Evolutionary conservation across 2,113 vertebrate species (phyloP).

Genomic region (Myanophis thanlyinensis): DNA sequence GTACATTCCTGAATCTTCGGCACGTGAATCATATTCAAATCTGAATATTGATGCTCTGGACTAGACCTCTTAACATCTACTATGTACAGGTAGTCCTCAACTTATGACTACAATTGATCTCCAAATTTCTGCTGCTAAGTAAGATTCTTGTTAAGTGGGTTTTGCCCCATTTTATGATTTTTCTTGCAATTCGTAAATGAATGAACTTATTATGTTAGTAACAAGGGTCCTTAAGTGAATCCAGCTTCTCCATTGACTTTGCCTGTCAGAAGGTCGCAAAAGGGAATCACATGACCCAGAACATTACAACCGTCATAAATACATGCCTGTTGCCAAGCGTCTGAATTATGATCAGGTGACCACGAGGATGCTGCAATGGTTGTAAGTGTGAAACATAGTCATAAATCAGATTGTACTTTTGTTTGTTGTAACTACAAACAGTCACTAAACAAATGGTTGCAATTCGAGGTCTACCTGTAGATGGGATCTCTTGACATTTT

Average conservation of each 20-base stretch:
- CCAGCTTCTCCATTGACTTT: no score
- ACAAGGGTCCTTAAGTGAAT: no score
- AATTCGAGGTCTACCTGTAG: background rate
- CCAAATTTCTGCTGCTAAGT: background rate
- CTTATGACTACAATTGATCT: background rate
- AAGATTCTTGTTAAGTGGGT: background rate
- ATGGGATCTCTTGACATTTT: background rate
- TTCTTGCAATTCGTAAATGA: background rate
- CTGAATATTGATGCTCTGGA: background rate
- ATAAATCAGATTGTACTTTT: no score
- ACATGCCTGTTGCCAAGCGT: background rate
- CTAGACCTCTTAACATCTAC: background rate
- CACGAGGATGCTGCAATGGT: background rate
- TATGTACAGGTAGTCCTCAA: background rate
- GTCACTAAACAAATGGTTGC: background rate
- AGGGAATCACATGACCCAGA: no score
- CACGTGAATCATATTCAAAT: background rate
- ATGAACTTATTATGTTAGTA: background rate
- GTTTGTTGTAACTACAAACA: background rate
- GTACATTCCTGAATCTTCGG: background rate
- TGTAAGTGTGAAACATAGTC: background rate
- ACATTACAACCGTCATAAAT: background rate
- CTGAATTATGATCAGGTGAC: background rate
- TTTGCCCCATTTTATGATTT: background rate
- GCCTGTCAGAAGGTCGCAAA: no score